Conservation (phyloP, 2,113 vertebrate genomes). For the Zootoca vivipara region DNA sequence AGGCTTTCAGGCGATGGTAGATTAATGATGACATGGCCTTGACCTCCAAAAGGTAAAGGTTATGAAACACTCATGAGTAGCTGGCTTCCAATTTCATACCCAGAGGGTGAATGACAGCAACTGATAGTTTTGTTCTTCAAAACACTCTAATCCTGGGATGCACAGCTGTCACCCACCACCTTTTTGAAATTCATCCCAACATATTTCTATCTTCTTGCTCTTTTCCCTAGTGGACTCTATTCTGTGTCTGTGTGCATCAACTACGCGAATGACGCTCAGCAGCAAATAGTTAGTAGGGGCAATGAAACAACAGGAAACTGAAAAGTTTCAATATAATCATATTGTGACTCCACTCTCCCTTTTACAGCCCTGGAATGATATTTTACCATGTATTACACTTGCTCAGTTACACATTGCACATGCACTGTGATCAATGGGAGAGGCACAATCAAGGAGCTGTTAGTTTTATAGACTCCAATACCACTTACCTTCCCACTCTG, state of each 20-base stretch:
- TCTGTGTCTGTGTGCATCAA: not conserved
- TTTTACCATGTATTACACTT: not conserved
- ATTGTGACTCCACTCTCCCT: accelerated
- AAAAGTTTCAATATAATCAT: not conserved
- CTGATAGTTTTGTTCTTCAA: conserved; percentile 59
- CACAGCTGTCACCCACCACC: conserved; percentile 59
- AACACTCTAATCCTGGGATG: conserved; percentile 55
- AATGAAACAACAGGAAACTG: not conserved
- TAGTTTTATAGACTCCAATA: conserved; percentile 10
- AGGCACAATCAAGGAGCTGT: not conserved
- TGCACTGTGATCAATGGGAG: not conserved
- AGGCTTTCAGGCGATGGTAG: conserved; percentile 59
- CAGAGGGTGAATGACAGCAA: conserved; percentile 60
- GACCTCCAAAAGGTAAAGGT: conserved; percentile 72
- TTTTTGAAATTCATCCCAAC: conserved; percentile 51
- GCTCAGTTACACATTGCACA: accelerated
- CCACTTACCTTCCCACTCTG: not conserved
- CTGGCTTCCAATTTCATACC: conserved; percentile 68
- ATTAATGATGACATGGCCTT: conserved; percentile 72
- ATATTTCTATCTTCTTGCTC: conserved; percentile 33
- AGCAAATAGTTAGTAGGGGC: not conserved
- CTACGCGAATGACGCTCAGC: not conserved
- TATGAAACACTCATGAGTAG: conserved; percentile 66
- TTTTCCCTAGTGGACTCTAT: conserved; percentile 17
- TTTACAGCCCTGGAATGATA: not conserved